A percentile compares a stretch with the other conserved stretches of the same genome.
Evolutionary conservation across 2,888 invertebrate species (phyloP).

Genomic region (Notodonta dromedarius): DNA sequence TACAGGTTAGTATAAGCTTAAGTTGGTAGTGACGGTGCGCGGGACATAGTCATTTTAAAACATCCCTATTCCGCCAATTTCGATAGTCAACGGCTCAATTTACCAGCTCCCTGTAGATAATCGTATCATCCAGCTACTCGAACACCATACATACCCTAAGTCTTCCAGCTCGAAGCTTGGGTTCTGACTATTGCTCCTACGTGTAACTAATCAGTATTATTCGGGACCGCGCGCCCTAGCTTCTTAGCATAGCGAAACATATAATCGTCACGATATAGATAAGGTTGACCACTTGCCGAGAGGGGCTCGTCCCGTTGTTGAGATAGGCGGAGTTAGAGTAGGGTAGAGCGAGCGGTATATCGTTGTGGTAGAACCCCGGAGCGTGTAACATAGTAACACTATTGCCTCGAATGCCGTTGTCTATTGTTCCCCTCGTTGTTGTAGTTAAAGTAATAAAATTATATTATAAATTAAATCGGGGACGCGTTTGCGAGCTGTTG

Average conservation of each 20-base stretch:
- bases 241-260: slow-evolving; percentile 41
- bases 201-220: slow-evolving; percentile 50
- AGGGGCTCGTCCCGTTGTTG: slow-evolving; percentile 15
- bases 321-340: slow-evolving; percentile 24
- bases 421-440: slow-evolving; percentile 46
- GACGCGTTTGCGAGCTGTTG: slow-evolving; percentile 1
- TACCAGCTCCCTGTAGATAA: slow-evolving; percentile 1
- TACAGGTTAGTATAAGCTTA: slow-evolving; percentile 60
- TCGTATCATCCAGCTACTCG: slow-evolving; percentile 2
- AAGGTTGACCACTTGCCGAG: slow-evolving; percentile 20
- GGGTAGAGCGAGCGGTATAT: slow-evolving; percentile 19
- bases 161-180: not conserved
- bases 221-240: slow-evolving; percentile 62
- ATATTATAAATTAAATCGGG: slow-evolving; percentile 1
- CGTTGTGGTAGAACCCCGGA: slow-evolving; percentile 36
- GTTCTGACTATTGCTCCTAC: slow-evolving; percentile 27
- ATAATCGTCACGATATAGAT: slow-evolving; percentile 32
- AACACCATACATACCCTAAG: slow-evolving; percentile 1
- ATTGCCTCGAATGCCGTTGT: slow-evolving; percentile 31
- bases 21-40: slow-evolving; percentile 74
- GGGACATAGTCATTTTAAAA: slow-evolving; percentile 38
- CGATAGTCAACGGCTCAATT: not conserved
- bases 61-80: not conserved
- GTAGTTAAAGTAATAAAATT: slow-evolving; percentile 24
- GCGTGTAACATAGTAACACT: slow-evolving; percentile 22